A percentile compares a stretch with the other conserved stretches of the same genome.
Evolutionary conservation across 2,797 vertebrate genomes (phyloP).

Genomic region (Leuciscus waleckii): DNA sequence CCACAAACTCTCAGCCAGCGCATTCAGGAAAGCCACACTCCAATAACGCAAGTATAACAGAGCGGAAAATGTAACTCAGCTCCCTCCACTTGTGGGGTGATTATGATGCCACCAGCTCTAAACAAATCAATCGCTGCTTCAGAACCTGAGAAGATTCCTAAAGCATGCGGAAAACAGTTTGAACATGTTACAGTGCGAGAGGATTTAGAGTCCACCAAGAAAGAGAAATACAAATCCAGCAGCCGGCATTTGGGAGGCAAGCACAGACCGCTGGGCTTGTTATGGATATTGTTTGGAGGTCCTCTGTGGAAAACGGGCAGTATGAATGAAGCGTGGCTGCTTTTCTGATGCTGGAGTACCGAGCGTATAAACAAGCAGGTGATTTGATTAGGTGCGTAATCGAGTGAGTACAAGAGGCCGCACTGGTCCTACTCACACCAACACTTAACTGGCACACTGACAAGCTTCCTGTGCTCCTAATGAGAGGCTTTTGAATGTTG

Average conservation of each 20-base stretch:
- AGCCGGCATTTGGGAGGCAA: conserved; percentile 12
- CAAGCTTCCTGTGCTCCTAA: conserved; percentile 48
- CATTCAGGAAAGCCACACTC: conserved; percentile 60
- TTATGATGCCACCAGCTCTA: conserved; percentile 58
- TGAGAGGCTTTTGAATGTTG: conserved; percentile 55
- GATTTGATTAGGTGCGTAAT: conserved; percentile 69
- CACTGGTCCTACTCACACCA: conserved; percentile 52
- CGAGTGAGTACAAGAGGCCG: conserved; percentile 57
- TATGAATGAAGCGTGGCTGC: conserved; percentile 47
- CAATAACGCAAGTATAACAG: conserved; percentile 58
- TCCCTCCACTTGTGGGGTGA: conserved; percentile 53
- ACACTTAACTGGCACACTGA: conserved; percentile 56
- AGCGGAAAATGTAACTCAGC: conserved; percentile 55
- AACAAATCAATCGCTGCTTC: conserved; percentile 58
- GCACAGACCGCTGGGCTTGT: conserved; percentile 34
- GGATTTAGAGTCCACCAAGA: conserved; percentile 31
- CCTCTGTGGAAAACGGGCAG: conserved; percentile 38
- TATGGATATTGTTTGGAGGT: conserved; percentile 14
- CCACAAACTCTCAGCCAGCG: conserved; percentile 55
- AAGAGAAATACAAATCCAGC: conserved; percentile 18
- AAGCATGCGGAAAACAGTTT: conserved; percentile 51
- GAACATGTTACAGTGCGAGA: conserved; percentile 30
- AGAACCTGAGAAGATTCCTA: conserved; percentile 51
- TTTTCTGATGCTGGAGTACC: conserved; percentile 48
- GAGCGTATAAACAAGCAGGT: conserved; percentile 62